A percentile compares a stretch with the other conserved stretches of the same genome.
phyloP scores from a whole-genome alignment of 2,888 invertebrate genomes.

The Papilio demoleus region DNA sequence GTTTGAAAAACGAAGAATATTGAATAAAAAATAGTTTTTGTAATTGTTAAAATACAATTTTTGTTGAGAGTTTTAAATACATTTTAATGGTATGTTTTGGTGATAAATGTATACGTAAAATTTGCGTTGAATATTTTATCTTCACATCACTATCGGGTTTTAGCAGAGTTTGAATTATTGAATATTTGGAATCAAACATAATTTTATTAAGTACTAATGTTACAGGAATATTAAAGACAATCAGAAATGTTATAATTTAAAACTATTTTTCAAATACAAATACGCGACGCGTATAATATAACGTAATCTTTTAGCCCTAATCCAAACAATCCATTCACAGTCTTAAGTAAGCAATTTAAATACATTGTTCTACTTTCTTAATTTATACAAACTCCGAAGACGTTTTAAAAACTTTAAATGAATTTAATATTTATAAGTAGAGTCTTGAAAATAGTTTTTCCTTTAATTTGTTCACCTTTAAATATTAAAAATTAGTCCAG shows the following conservation, averaged over 20 bases:
- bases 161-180: conserved; percentile 46
- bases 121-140: background rate
- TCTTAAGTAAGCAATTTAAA: conserved; percentile 24
- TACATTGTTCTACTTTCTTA: conserved; percentile 16
- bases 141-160: conserved; percentile 42
- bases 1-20: no score
- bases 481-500: conserved; percentile 43
- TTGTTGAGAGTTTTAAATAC: no score
- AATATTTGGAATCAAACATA: conserved; percentile 41
- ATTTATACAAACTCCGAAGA: background rate
- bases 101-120: no score
- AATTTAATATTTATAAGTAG: conserved; percentile 18
- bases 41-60: no score
- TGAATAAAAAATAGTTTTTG: no score
- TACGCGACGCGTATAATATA: no score
- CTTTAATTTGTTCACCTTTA: conserved; percentile 41
- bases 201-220: conserved; percentile 36
- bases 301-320: background rate
- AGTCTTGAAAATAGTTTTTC: conserved; percentile 34
- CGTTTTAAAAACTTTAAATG: conserved; percentile 18
- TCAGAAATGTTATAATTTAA: no score
- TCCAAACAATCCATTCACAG: background rate
- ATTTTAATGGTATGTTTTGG: no score
- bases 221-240: background rate
- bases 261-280: no score